phyloP scores from a whole-genome alignment of 2,113 vertebrate genomes.

The Syngnathus typhle region DNA sequence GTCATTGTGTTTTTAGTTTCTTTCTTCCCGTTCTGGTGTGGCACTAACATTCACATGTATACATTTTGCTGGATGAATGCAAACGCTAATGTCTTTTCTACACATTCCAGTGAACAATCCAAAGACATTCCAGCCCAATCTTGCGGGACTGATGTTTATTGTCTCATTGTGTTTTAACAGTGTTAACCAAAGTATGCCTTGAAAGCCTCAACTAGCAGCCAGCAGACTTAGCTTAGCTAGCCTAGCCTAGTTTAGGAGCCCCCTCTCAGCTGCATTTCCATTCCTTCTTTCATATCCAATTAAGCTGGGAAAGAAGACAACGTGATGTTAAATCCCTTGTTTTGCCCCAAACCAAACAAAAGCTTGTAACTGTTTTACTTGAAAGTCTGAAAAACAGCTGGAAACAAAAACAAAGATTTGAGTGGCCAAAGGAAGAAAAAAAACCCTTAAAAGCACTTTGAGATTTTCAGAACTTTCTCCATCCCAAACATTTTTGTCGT shows the following conservation, averaged over 20 bases:
- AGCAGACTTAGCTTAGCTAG: background rate
- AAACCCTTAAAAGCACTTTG: conserved; percentile 28
- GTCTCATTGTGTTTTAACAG: conserved; percentile 10
- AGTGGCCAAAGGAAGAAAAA: background rate
- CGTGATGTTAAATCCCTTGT: background rate
- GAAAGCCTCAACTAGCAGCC: background rate
- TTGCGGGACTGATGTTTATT: background rate
- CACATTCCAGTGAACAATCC: background rate
- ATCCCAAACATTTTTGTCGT: background rate
- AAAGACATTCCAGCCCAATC: background rate
- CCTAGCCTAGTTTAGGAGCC: background rate
- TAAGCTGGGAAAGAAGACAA: background rate
- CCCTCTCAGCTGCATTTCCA: background rate
- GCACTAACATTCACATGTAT: background rate
- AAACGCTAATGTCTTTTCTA: background rate
- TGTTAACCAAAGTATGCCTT: background rate
- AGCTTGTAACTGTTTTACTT: background rate
- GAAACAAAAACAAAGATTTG: conserved; percentile 9
- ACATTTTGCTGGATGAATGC: background rate
- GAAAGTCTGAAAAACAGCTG: conserved; percentile 11
- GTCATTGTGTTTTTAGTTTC: background rate
- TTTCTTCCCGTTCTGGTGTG: background rate
- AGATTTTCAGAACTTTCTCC: conserved; percentile 12
- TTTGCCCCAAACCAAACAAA: background rate
- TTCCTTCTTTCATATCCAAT: background rate